Evolutionary conservation across 2,797 vertebrate genomes (phyloP), one percentile per base, ranked within the genome.

Genomic region (Valencia hispanica): DNA sequence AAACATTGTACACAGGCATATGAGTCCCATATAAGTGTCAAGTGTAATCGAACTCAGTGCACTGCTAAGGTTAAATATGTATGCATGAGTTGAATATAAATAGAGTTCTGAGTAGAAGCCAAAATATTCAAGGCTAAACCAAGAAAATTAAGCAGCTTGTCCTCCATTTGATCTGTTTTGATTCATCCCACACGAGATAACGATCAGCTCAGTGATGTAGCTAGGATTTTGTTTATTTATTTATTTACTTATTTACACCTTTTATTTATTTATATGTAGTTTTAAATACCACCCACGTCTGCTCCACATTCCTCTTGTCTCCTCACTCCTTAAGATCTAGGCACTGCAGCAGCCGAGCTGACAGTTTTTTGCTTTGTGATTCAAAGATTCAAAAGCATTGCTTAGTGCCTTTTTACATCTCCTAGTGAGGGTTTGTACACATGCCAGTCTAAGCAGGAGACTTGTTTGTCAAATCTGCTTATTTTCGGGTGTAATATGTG

Each of bases 221-320:
- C 78, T 84, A 84, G 79, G 61, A 59, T 86, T 88, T 90, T 86
- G 36, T 47, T 73, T 53, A 51, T 47, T 74, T 51, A 32, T 68
- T 41, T 69, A n/a, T n/a, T 45, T 93, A 89, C 93, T 92, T 93
- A 92, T 92, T 94, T 93, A 83, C 87, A 91, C 88, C 88, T 92
- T 91, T 93, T 93, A 94, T 94, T 91, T 91, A 94, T 94, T 94
- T 92, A 93, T 93, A 92, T 94, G 87, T 92, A 89, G 90, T 93
- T 94, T 94, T 94, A 92, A 95, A 95, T 91, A 95, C 94, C 94
- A 86, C 94, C 93, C 94, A 95, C 93, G 87, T 93, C 90, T 94
- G 92, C 91, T 94, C 92, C 90, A 91, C 89, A 92, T 93, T 91
- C 82, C 90, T 90, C 90, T 88, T 88, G 83, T 94, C 91, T 94